phyloP scores from a whole-genome alignment of 2,113 vertebrate genomes.

The Silurus meridionalis region DNA sequence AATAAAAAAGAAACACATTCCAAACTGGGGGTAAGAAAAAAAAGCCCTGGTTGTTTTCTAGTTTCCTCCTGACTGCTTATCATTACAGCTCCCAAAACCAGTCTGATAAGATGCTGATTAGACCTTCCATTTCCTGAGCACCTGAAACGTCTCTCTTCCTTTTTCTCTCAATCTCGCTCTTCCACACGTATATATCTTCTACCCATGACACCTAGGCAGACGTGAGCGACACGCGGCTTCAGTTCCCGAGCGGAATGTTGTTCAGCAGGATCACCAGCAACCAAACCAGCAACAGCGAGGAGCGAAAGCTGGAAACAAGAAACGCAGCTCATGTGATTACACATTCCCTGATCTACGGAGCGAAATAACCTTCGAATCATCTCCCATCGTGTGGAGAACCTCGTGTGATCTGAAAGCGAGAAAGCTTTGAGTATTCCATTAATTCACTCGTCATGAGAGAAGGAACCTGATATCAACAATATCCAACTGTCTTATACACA shows the following conservation, averaged over 20 bases:
- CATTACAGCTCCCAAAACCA: slow-evolving; percentile 62
- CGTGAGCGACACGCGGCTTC: slow-evolving; percentile 13
- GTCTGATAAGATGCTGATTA: slow-evolving; percentile 51
- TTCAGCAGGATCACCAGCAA: slow-evolving; percentile 59
- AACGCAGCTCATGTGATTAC: not conserved
- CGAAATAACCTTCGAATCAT: not conserved
- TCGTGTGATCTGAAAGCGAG: too few relatives aligned
- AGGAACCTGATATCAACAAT: not conserved
- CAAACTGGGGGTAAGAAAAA: not conserved
- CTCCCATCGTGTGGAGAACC: too few relatives aligned
- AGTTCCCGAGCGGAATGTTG: slow-evolving; percentile 64
- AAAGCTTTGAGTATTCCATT: not conserved
- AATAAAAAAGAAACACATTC: not conserved
- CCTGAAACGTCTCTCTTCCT: not conserved
- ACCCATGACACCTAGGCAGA: not conserved
- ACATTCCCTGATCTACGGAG: not conserved
- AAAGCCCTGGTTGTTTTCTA: not conserved
- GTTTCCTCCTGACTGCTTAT: slow-evolving; percentile 10
- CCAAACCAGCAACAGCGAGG: slow-evolving; percentile 44
- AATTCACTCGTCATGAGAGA: not conserved
- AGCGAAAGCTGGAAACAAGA: not conserved
- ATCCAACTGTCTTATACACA: not conserved
- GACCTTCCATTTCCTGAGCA: not conserved
- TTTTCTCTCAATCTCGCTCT: not conserved
- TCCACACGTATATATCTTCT: not conserved